Conservation (phyloP, 2,888 invertebrate species). For the Parnassius apollo region DNA sequence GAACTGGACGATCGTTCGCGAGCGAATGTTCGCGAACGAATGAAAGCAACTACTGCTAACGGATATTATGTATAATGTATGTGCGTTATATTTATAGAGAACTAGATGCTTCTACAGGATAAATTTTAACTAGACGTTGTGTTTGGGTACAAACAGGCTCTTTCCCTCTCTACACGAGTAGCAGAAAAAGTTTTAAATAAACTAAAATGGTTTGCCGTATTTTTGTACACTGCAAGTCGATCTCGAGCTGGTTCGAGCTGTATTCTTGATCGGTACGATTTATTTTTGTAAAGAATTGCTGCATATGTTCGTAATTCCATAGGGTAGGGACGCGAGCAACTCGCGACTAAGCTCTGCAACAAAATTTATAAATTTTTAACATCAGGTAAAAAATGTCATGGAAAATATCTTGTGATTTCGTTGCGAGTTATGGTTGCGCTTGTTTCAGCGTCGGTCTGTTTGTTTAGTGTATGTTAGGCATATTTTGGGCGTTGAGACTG, state of each 20-base stretch:
- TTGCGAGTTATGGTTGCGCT: not conserved
- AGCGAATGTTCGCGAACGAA: conserved; percentile 8
- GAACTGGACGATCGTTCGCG: not conserved
- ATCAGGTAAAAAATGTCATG: not conserved
- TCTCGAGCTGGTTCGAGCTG: conserved; percentile 24
- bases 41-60: conserved; percentile 32
- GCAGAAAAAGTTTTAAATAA: conserved; percentile 44
- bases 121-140: conserved; percentile 55
- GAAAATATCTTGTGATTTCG: not conserved
- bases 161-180: conserved; percentile 45
- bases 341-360: conserved; percentile 22
- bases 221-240: conserved; percentile 58
- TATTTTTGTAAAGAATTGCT: conserved; percentile 30
- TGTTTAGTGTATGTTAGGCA: conserved; percentile 64
- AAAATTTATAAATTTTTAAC: not conserved
- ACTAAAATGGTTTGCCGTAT: conserved; percentile 61
- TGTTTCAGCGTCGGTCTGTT: conserved; percentile 33
- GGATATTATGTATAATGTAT: conserved; percentile 51
- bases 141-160: conserved; percentile 53
- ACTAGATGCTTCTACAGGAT: conserved; percentile 70
- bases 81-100: conserved; percentile 65
- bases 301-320: conserved; percentile 23
- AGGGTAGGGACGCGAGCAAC: conserved; percentile 15
- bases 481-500: conserved; percentile 79
- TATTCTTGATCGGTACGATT: conserved; percentile 23